Evolutionary conservation across 2,797 vertebrate genomes (phyloP), one percentile per base, ranked within the genome.

Genomic region (Gephyroberyx darwinii): DNA sequence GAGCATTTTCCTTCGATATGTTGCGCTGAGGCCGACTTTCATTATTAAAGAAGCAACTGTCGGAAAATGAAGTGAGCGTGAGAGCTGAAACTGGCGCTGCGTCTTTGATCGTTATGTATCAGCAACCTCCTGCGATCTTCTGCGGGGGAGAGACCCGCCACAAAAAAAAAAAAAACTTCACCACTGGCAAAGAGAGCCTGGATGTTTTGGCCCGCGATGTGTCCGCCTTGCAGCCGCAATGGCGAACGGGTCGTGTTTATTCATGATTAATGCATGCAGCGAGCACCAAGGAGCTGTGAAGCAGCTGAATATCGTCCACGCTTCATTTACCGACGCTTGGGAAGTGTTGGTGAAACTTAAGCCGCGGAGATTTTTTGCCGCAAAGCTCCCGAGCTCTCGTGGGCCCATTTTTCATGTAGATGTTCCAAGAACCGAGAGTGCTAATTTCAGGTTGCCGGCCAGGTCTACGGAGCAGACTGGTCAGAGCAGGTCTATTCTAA

Each of bases 241-340:
- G n/a, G 7, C 8, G 47, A n/a, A 6, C 47, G 5, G 47, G 6
- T 1, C 8, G n/a, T 43, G 47, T 50, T 50, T 19, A 7, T 8
- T 50, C 47, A 26, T 30, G 16, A 55, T 17, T 54, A 61, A 72
- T 33, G 39, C 0, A 9, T 1, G 56, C 5, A 3, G 51, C 47
- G 19, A 52, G 60, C 56, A 63, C 53, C 52, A 64, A 26, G 50
- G 71, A 69, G 75, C 73, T 58, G 31, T 57, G 39, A 68, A 54
- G 62, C 62, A 48, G n/a, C 6, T n/a, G n/a, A 50, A 19, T 50
- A 50, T n/a, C 19, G 47, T 2, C 16, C 47, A 26, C 10, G 19
- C 51, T 26, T 22, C 51, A 51, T 47, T 9, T 37, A 58, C n/a
- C 30, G 13, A 43, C 12, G 54, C 19, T n/a, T 39, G 62, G 33